A percentile compares a stretch with the other conserved stretches of the same genome.
These are phyloP conservation scores for Drosophila cognata DNA, from an alignment of 2,888 invertebrate genomes.

Conservation along the genomic window DNA sequence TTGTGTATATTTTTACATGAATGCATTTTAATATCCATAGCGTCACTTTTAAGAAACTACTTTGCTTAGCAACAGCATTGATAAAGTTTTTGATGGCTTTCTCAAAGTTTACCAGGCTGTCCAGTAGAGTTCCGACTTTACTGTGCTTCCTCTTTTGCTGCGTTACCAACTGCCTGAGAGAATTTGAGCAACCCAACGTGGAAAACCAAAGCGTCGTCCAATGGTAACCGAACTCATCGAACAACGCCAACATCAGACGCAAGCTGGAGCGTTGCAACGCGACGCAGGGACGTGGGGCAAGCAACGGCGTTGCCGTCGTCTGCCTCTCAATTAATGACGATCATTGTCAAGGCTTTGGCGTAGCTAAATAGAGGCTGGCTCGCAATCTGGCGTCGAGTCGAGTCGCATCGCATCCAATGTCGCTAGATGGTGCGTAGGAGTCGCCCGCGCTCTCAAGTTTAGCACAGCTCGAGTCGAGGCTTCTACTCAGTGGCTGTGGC, in stretches of 20 bases:
- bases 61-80: not conserved
- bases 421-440: constrained; percentile 72
- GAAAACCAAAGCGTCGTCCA: constrained; percentile 28
- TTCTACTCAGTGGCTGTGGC: constrained; percentile 10
- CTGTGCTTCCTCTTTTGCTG: not conserved
- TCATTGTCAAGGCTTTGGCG: constrained; percentile 79
- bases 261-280: constrained; percentile 22
- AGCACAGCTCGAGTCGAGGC: constrained; percentile 3
- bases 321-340: constrained; percentile 80
- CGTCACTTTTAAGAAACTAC: not conserved
- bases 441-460: constrained; percentile 32
- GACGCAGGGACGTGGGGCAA: constrained; percentile 13
- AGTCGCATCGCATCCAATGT: constrained; percentile 38
- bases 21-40: not conserved
- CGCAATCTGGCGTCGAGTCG: constrained; percentile 52
- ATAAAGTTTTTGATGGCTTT: not conserved
- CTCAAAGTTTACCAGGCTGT: not conserved
- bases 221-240: constrained; percentile 56
- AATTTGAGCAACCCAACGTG: not conserved
- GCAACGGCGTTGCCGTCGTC: constrained; percentile 30
- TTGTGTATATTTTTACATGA: not conserved
- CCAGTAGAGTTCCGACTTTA: no score
- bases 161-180: constrained; percentile 2
- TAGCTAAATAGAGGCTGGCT: constrained; percentile 78
- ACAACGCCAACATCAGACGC: constrained; percentile 46